Conservation (phyloP, 1,140 invertebrate species). For the Nebria ingens region DNA sequence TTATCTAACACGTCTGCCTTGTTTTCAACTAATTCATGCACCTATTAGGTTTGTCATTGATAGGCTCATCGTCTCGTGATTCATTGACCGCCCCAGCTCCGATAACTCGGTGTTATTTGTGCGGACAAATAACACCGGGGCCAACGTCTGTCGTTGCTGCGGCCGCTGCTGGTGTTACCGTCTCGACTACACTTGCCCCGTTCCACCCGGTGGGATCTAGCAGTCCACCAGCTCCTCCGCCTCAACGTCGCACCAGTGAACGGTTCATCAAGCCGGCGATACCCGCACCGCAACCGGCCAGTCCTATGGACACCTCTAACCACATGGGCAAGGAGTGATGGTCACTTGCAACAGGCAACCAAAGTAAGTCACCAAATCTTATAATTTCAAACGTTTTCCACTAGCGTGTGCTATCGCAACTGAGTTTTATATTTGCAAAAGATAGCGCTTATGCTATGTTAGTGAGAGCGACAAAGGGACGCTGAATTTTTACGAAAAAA, state of each 20-base stretch:
- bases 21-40: constrained; percentile 10
- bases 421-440: no score
- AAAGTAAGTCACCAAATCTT: no score
- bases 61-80: constrained; percentile 36
- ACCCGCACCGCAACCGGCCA: constrained; percentile 50
- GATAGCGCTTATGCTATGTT: no score
- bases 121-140: constrained; percentile 52
- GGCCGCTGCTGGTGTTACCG: constrained; percentile 11
- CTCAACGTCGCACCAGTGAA: constrained; percentile 57
- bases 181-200: neutral
- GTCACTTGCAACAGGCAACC: no score
- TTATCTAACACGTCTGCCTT: constrained; percentile 2
- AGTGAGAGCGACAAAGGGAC: no score
- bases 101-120: constrained; percentile 59
- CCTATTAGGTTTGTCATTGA: constrained; percentile 27
- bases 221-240: constrained; percentile 27
- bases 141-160: constrained; percentile 38
- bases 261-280: constrained; percentile 68
- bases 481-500: no score
- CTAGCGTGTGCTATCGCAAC: no score
- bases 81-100: constrained; percentile 49
- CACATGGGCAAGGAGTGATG: constrained; percentile 29
- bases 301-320: constrained; percentile 53
- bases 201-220: constrained; percentile 19
- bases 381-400: no score